These are phyloP conservation scores for Psophia crepitans DNA, from an alignment of 2,113 vertebrate genomes.

Conservation along the genomic window DNA sequence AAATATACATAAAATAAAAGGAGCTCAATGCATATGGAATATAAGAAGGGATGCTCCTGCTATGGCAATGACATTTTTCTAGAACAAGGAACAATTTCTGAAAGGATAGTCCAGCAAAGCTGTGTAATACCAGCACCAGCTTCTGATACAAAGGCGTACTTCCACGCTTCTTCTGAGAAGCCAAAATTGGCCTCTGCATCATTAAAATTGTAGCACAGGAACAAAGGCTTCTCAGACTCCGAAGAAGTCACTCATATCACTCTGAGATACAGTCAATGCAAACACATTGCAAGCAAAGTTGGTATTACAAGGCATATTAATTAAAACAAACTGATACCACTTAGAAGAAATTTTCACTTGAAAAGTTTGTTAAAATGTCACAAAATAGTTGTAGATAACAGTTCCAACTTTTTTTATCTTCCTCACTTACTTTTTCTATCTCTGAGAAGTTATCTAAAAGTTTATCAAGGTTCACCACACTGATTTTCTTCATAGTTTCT, in stretches of 20 bases:
- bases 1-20: neutral
- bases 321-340: neutral
- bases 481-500: constrained; percentile 64
- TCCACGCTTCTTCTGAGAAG: neutral
- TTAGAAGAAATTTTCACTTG: neutral
- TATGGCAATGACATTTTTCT: neutral
- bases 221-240: neutral
- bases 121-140: neutral
- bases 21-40: neutral
- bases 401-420: neutral
- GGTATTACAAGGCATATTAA: neutral
- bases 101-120: neutral
- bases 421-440: constrained; percentile 83
- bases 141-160: neutral
- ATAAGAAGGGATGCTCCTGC: neutral
- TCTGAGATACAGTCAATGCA: neutral
- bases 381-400: neutral
- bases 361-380: neutral
- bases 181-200: neutral
- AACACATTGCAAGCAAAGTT: neutral
- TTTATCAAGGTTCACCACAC: constrained; percentile 77
- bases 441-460: constrained; percentile 80
- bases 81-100: neutral
- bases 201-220: neutral
- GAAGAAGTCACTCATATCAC: neutral